Base-by-base conservation (phyloP, 2,797 vertebrate genomes). In the Eulemur albifrons region DNA sequence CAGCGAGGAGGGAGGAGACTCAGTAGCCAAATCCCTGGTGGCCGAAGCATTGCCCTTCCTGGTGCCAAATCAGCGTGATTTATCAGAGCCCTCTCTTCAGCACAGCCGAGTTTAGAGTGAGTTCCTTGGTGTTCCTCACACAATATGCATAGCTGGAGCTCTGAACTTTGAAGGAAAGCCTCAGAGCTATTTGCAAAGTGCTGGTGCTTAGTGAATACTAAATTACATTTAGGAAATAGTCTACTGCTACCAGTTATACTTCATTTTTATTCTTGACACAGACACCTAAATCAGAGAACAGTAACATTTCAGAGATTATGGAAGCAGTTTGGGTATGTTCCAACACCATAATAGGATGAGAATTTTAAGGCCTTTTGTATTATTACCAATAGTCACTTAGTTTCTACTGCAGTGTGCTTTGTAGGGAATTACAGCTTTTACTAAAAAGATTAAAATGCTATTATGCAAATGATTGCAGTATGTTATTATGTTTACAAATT, bases 401-500 rank as follows among this genome's bases (percentile, higher is more conserved):
- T 98, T 98, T 98, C 98, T 98, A 98, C 98, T 98, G 98, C 98
- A 98, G 98, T 98, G 97, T 98, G 98, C 98, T 99, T 99, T 98
- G 98, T 98, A 97, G 98, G 98, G 98, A 99, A 99, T 99, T 99
- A 99, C 98, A 99, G 98, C 98, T 99, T 99, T 99, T 99, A 98
- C 98, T 99, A 99, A 99, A 99, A 99, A 99, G 98, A 99, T 99
- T 99, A 99, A 99, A 99, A 99, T 98, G 98, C 98, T 99, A 98
- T 99, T 99, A 99, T 99, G 98, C 98, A 99, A 99, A 99, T 99
- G 98, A 98, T 99, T 99, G 98, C 98, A 98, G 98, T 99, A 98
- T 99, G 98, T 99, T 99, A 99, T 99, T 99, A 98, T 99, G 98
- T 99, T 99, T 99, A 99, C 98, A 99, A 99, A 99, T 99, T 98